Conservation (phyloP, 2,113 vertebrate genomes). For the Callipepla californica region DNA sequence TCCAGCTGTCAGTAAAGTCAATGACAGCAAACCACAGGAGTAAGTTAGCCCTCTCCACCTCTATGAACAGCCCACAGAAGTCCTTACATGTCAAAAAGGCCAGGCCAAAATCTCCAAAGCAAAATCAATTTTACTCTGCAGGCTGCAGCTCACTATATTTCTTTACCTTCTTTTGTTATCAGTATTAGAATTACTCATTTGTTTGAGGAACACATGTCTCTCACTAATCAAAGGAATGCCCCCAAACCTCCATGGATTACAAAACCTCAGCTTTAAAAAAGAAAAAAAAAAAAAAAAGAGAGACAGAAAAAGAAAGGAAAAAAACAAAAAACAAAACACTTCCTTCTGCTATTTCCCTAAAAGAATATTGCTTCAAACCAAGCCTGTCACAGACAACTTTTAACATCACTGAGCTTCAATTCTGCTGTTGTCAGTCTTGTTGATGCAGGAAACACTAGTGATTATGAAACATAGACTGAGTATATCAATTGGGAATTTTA, state of each 20-base stretch:
- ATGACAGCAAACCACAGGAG: background rate
- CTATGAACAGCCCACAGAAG: background rate
- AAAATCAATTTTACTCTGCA: background rate
- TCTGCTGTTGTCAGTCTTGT: background rate
- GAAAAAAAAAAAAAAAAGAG: too few relatives aligned
- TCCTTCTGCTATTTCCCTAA: background rate
- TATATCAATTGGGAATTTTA: background rate
- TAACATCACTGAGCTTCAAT: background rate
- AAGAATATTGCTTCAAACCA: background rate
- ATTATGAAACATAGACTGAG: background rate
- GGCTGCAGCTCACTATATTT: background rate
- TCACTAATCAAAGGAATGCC: background rate
- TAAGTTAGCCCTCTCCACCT: background rate
- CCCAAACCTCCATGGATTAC: background rate
- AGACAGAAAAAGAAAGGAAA: accelerated
- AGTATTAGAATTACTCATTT: background rate
- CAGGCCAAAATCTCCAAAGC: background rate
- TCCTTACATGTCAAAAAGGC: background rate
- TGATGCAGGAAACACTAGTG: background rate
- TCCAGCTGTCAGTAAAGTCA: background rate
- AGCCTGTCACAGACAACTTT: background rate
- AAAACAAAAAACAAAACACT: background rate
- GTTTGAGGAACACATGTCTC: background rate
- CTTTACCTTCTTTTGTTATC: background rate
- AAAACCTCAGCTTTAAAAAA: background rate